phyloP scores from a whole-genome alignment of 2,888 invertebrate genomes.

The Rhagonycha lutea region DNA sequence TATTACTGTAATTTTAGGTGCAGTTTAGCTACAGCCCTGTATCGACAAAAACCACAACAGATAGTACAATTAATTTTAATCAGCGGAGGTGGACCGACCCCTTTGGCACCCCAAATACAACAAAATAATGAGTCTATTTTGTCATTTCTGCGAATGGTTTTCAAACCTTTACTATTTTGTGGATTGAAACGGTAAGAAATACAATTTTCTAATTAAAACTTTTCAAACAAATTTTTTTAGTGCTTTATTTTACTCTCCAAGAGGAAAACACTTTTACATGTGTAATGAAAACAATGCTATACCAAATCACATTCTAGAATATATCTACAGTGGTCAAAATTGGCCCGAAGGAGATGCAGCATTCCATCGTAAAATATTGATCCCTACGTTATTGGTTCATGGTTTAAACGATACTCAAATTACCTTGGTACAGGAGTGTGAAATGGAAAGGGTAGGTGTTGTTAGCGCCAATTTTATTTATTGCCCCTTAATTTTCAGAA shows the following conservation, averaged over 20 bases:
- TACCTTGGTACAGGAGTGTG: conserved; percentile 69
- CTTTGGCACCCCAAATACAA: conserved; percentile 63
- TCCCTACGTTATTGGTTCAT: conserved; percentile 68
- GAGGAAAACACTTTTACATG: conserved; percentile 61
- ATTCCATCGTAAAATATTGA: conserved; percentile 65
- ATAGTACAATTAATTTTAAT: conserved; percentile 67
- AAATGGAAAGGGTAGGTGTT: conserved; percentile 66
- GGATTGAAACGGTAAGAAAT: conserved; percentile 57
- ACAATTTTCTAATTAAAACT: background rate
- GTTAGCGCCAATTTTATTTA: background rate
- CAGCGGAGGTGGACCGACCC: conserved; percentile 70
- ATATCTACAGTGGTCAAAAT: conserved; percentile 64
- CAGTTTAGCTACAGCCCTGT: conserved; percentile 66
- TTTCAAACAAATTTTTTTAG: conserved; percentile 44
- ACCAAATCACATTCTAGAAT: conserved; percentile 57
- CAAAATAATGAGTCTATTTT: conserved; percentile 55
- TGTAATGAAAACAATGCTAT: conserved; percentile 55
- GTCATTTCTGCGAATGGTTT: conserved; percentile 57
- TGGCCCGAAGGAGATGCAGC: conserved; percentile 72
- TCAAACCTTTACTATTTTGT: conserved; percentile 64
- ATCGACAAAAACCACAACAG: conserved; percentile 60
- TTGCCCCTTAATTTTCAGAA: too few relatives aligned
- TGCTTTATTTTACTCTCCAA: conserved; percentile 60
- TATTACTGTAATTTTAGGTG: conserved; percentile 55
- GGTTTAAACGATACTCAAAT: conserved; percentile 68